These are phyloP conservation scores for Porites australiensis DNA, from an alignment of 64 coral and sea anemone species.

Conservation along the genomic window DNA sequence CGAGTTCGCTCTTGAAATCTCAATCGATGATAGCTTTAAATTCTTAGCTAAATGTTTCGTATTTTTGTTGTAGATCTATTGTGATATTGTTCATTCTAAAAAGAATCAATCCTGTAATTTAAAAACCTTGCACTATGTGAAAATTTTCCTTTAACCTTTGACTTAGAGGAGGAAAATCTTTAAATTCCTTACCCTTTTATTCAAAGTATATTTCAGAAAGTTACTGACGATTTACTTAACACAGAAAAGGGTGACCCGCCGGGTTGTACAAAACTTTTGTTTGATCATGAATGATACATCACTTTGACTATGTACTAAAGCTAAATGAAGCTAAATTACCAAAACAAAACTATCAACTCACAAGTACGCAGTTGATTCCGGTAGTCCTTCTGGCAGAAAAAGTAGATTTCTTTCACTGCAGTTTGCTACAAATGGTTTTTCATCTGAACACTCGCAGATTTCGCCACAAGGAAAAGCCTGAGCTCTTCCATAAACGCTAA, in stretches of 20 bases:
- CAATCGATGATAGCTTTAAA: no score
- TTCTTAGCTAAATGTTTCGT: no score
- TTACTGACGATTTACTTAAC: no score
- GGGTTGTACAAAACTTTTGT: background rate
- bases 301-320: background rate
- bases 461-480: background rate
- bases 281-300: background rate
- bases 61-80: no score
- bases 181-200: no score
- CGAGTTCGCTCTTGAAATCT: no score
- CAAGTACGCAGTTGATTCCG: background rate
- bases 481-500: background rate
- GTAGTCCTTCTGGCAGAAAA: background rate
- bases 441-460: conserved; percentile 7
- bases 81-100: background rate
- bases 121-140: no score
- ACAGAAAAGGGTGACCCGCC: no score
- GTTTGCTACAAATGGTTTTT: background rate
- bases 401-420: conserved; percentile 26
- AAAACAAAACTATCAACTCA: conserved; percentile 1
- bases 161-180: no score
- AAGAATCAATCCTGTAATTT: background rate
- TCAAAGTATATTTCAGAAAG: no score
- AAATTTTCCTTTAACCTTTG: no score
- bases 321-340: background rate